Percentiles rank a stretch among this genome's conserved stretches.
phyloP scores from a whole-genome alignment of 2,797 vertebrate genomes.

The Darevskia nairensis region DNA sequence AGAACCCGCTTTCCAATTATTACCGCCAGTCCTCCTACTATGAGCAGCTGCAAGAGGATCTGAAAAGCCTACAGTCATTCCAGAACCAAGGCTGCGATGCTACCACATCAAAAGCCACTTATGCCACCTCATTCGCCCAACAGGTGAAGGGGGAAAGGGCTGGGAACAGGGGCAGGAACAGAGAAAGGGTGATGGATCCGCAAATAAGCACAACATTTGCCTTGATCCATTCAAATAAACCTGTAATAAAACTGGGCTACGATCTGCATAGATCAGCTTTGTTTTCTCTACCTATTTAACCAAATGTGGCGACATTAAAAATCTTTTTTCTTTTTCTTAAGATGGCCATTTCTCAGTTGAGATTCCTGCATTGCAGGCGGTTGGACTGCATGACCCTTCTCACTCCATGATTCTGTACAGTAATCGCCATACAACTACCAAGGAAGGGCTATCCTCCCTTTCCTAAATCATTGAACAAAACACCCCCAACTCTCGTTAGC shows the following conservation, averaged over 20 bases:
- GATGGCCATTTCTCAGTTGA: neutral
- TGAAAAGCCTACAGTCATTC: constrained; percentile 61
- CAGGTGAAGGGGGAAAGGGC: constrained; percentile 72
- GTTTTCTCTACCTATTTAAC: neutral
- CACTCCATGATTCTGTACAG: neutral
- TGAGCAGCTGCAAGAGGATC: constrained; percentile 66
- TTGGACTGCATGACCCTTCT: too few species aligned
- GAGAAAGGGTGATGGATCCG: neutral
- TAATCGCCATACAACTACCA: neutral
- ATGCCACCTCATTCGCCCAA: constrained; percentile 80
- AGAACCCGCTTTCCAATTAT: constrained; percentile 63
- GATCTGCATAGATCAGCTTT: neutral
- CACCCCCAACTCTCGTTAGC: too few species aligned
- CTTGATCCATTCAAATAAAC: neutral
- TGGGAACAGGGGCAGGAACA: neutral
- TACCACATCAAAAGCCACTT: constrained; percentile 46
- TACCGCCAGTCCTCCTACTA: constrained; percentile 74
- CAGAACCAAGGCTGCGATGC: neutral
- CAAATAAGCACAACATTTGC: neutral
- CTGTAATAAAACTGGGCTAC: neutral
- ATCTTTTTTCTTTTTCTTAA: neutral
- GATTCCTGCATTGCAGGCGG: too few species aligned
- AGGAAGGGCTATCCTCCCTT: too few species aligned
- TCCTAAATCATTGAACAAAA: too few species aligned
- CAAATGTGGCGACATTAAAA: neutral